Evolutionary conservation across 2,888 invertebrate species (phyloP), one percentile per base, ranked within the genome.

Genomic region (Callyntrura guangdongensis): DNA sequence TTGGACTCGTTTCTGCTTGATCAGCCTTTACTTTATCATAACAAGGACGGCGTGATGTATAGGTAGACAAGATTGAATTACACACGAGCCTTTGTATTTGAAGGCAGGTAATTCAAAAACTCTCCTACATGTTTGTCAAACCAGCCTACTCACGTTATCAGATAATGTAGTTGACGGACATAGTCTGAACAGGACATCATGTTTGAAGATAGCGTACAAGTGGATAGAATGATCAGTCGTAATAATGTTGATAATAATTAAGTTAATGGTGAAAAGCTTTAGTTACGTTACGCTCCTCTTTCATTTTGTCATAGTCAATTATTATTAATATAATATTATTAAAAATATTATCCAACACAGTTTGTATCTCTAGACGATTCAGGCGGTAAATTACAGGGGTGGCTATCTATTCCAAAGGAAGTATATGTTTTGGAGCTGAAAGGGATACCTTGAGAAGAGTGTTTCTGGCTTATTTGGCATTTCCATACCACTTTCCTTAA

Each of bases 1-100:
- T 36, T 36, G 2, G 36, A 36, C 3, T 36, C 6, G 36, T 83
- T 67, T 84, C 67, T 69, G 69, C 84, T 69, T 69, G 25, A 84
- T 84, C 84, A 84, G 49, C 53, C 27, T 84, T 74, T 74, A n/a
- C 49, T 69, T 25, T n/a, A 59, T 69, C 49, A 61, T 9, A 61
- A 9, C 6, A 22, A 8, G 20, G 0, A 69, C 45, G 14, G 8
- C 36, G 69, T 45, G 14, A 45, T n/a, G 27, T 14, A 67, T 12
- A 5, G 17, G 59, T 59, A 59, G 17, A 17, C 8, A n/a, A n/a
- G n/a, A n/a, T n/a, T n/a, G n/a, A n/a, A n/a, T n/a, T n/a, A n/a
- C 17, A 59, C 17, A 36, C 36, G 36, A 4, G 36, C 36, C 36
- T 36, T 36, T 36, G 6, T 36, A 36, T 36, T 36, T 36, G 36